Evolutionary conservation across 1,140 invertebrate genomes (phyloP).

Genomic region (Formica selysi): DNA sequence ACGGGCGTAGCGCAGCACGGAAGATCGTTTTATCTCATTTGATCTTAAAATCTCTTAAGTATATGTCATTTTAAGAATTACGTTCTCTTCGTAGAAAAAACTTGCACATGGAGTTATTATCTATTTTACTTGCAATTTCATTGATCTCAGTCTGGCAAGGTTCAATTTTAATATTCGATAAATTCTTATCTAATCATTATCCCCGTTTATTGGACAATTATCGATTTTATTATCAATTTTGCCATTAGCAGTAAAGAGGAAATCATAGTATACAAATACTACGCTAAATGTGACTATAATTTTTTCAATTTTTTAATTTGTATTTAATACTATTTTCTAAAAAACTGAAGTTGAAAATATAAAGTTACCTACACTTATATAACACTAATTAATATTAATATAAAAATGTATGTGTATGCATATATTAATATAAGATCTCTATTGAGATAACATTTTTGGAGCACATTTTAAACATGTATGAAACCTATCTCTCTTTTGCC

Average conservation of each 20-base stretch:
- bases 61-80: not conserved
- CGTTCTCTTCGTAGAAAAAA: not conserved
- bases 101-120: not conserved
- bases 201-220: not conserved
- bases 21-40: not conserved
- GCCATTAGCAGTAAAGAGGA: not conserved
- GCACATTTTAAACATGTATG: not conserved
- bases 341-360: not conserved
- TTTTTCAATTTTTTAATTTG: not conserved
- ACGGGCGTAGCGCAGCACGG: too few species aligned
- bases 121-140: not conserved
- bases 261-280: not conserved
- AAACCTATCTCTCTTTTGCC: not conserved
- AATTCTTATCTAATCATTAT: constrained; percentile 41
- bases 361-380: not conserved
- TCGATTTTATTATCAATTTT: not conserved
- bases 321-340: not conserved
- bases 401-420: not conserved
- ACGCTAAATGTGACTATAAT: not conserved
- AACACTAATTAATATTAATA: constrained; percentile 13
- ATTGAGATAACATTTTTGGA: not conserved
- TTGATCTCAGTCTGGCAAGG: not conserved
- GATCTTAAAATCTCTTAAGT: not conserved
- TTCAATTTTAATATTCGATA: not conserved
- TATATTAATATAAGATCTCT: not conserved